phyloP scores from a whole-genome alignment of 2,888 invertebrate species.

The Desoria tigrina region DNA sequence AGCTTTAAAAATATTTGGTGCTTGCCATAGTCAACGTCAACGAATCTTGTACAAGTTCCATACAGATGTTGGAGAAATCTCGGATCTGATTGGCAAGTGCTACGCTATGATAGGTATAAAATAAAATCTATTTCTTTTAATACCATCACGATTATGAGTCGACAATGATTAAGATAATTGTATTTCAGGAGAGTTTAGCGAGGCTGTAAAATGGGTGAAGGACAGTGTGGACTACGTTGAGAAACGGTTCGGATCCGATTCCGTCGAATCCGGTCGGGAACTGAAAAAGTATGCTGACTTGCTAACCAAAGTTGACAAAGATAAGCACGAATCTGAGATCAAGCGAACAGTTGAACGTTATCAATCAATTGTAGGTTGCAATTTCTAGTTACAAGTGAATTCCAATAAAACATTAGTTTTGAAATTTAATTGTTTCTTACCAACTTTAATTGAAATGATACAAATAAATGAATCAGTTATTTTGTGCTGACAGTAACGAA shows the following conservation, averaged over 20 bases:
- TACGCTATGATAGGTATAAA: slow-evolving; percentile 62
- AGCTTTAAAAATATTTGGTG: slow-evolving; percentile 57
- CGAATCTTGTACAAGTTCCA: slow-evolving; percentile 12
- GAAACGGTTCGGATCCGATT: slow-evolving; percentile 66
- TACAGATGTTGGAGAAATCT: slow-evolving; percentile 57
- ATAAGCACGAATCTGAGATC: no score
- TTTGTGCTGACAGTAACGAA: no score
- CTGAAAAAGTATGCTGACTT: slow-evolving; percentile 60
- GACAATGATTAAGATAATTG: not conserved
- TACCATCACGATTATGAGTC: slow-evolving; percentile 1
- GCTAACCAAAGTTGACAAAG: no score
- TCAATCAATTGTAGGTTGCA: no score
- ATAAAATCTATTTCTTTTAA: slow-evolving; percentile 43
- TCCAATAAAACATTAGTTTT: no score
- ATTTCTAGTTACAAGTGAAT: no score
- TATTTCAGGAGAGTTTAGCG: slow-evolving; percentile 57
- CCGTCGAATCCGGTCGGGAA: slow-evolving; percentile 69
- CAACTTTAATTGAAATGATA: no score
- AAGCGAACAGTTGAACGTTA: no score
- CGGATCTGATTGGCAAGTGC: slow-evolving; percentile 62
- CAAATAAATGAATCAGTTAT: no score
- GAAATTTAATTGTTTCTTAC: no score
- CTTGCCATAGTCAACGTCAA: not conserved
- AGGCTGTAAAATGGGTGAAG: slow-evolving; percentile 59
- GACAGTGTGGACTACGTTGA: slow-evolving; percentile 64